phyloP scores from a whole-genome alignment of 1,140 invertebrate species.

The Drosophila subobscura region DNA sequence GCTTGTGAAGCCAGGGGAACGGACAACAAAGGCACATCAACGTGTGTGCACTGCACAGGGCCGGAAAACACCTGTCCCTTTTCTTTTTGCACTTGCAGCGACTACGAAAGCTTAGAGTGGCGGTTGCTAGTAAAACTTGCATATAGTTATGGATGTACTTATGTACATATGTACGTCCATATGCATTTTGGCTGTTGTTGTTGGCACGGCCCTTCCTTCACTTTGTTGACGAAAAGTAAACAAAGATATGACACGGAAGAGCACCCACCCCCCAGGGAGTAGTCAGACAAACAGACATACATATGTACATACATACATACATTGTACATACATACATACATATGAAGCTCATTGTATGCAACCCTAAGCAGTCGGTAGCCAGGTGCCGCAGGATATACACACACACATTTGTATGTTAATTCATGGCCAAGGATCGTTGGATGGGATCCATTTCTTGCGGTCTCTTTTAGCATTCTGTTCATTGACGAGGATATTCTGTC shows the following conservation, averaged over 20 bases:
- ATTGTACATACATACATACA: neutral
- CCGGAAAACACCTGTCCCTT: slow-evolving; percentile 71
- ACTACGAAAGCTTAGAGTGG: slow-evolving; percentile 21
- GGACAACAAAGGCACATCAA: slow-evolving; percentile 26
- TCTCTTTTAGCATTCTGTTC: slow-evolving; percentile 6
- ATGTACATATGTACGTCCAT: too few relatives aligned
- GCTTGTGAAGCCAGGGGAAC: slow-evolving; percentile 26
- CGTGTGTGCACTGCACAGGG: slow-evolving; percentile 19
- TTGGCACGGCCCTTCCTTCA: slow-evolving; percentile 48
- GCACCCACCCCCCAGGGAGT: slow-evolving; percentile 9
- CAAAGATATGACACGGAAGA: slow-evolving; percentile 47
- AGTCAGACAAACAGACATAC: slow-evolving; percentile 17
- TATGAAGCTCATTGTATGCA: neutral
- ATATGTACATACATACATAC: neutral
- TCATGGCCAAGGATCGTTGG: too few relatives aligned
- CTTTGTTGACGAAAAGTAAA: slow-evolving; percentile 75
- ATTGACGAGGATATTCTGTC: slow-evolving; percentile 1
- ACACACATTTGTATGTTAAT: too few relatives aligned
- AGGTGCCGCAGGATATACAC: neutral
- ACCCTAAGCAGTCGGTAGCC: neutral
- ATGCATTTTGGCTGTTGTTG: slow-evolving; percentile 25
- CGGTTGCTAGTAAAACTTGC: neutral
- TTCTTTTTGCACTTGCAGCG: slow-evolving; percentile 21
- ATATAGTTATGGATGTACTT: too few relatives aligned
- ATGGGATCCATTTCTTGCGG: too few relatives aligned